Conservation (phyloP, 2,888 invertebrate species). For the Coelinius sp. region DNA sequence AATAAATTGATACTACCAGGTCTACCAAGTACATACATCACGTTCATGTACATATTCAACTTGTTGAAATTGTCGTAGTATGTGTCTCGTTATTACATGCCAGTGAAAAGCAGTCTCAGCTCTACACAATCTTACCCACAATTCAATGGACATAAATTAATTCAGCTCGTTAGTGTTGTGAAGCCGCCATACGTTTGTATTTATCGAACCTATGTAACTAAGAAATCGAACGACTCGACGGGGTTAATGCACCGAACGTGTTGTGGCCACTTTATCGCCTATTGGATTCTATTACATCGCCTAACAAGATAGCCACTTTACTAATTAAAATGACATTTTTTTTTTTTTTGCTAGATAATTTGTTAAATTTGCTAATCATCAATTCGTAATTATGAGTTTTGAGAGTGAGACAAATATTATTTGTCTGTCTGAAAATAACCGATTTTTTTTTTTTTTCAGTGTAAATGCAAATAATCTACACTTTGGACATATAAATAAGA, state of each 20-base stretch:
- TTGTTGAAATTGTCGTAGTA: background rate
- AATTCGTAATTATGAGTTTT: too few relatives aligned
- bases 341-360: background rate
- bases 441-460: too few relatives aligned
- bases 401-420: too few relatives aligned
- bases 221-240: constrained; percentile 1
- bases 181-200: background rate
- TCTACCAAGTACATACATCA: background rate
- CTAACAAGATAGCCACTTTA: constrained; percentile 3
- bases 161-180: constrained; percentile 58
- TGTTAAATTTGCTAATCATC: too few relatives aligned
- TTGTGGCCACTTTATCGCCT: constrained; percentile 14
- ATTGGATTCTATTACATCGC: constrained; percentile 4
- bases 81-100: constrained; percentile 54
- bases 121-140: constrained; percentile 39
- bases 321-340: constrained; percentile 9
- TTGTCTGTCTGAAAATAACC: too few relatives aligned
- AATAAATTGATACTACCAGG: background rate
- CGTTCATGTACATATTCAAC: background rate
- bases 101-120: constrained; percentile 56
- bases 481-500: background rate
- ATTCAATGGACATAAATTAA: constrained; percentile 61
- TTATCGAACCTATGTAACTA: background rate
- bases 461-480: too few relatives aligned
- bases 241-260: constrained; percentile 11